These are phyloP conservation scores for Drosophila ogumai DNA, from an alignment of 1,140 invertebrate species.

Conservation along the genomic window DNA sequence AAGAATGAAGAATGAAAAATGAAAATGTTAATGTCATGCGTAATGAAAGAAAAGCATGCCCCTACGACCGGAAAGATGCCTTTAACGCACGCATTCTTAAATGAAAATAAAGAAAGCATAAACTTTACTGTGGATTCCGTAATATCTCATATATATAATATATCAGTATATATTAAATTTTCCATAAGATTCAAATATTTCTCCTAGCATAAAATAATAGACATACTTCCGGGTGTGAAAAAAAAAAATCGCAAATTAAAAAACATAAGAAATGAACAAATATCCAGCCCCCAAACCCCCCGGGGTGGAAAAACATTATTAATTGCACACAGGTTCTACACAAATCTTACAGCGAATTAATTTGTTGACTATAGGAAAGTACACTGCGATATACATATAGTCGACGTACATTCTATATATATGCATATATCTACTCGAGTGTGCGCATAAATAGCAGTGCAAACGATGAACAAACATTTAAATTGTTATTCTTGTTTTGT, in stretches of 20 bases:
- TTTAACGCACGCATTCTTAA: neutral
- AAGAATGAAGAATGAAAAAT: conserved; percentile 29
- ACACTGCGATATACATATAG: conserved; percentile 10
- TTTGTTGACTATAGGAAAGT: conserved; percentile 46
- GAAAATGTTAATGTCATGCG: conserved; percentile 32
- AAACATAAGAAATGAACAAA: neutral
- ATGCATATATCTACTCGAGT: conserved; percentile 16
- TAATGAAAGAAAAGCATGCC: conserved; percentile 21
- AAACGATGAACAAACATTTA: conserved; percentile 39
- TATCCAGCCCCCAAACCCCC: conserved; percentile 1
- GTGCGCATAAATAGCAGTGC: conserved; percentile 41
- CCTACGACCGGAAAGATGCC: conserved; percentile 1
- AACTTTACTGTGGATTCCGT: neutral
- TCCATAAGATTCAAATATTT: neutral
- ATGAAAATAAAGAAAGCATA: neutral
- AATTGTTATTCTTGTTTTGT: conserved; percentile 49
- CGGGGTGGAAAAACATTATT: conserved; percentile 25
- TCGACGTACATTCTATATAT: neutral
- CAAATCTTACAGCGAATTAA: conserved; percentile 45
- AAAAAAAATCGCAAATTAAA: conserved; percentile 10
- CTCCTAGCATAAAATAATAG: neutral
- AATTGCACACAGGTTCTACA: conserved; percentile 35
- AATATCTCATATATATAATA: neutral
- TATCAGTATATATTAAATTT: neutral
- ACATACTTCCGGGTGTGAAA: conserved; percentile 15